Percentiles rank a stretch among this genome's conserved stretches.
These are phyloP conservation scores for Leptinotarsa peninsularis DNA, from an alignment of 2,888 invertebrate species.

Conservation along the genomic window DNA sequence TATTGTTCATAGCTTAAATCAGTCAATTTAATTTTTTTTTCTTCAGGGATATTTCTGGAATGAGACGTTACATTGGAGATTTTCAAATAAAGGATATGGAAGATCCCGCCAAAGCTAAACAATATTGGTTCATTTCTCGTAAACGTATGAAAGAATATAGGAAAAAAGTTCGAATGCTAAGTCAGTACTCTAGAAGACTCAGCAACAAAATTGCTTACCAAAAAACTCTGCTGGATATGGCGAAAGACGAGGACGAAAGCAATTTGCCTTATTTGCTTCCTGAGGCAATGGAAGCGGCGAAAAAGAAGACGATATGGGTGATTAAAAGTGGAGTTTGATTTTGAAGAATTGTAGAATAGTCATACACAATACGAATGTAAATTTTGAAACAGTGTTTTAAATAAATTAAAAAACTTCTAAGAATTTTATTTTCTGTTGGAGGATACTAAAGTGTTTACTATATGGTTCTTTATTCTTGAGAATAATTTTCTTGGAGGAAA, in stretches of 20 bases:
- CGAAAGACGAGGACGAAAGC: neutral
- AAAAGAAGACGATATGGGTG: slow-evolving; percentile 9
- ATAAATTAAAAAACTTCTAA: too few relatives aligned
- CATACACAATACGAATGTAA: neutral
- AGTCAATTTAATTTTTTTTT: too few relatives aligned
- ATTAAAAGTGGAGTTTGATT: neutral
- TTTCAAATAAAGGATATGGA: slow-evolving; percentile 9
- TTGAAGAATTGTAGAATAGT: neutral
- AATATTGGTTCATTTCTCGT: neutral
- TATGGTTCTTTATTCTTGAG: too few relatives aligned
- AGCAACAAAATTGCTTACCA: slow-evolving; percentile 2
- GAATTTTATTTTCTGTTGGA: too few relatives aligned
- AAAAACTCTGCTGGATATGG: neutral
- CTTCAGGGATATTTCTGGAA: neutral
- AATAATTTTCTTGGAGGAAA: too few relatives aligned
- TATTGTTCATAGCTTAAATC: too few relatives aligned
- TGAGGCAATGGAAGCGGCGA: neutral
- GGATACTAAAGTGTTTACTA: too few relatives aligned
- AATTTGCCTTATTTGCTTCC: neutral
- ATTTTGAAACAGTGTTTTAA: too few relatives aligned
- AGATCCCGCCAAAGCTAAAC: neutral
- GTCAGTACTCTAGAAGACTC: slow-evolving; percentile 9
- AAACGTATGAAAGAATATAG: slow-evolving; percentile 2
- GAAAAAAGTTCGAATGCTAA: neutral
- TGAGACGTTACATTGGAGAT: slow-evolving; percentile 8